Evolutionary conservation across 2,113 vertebrate species (phyloP), one percentile per base, ranked within the genome.

Genomic region (Lonchura striata): DNA sequence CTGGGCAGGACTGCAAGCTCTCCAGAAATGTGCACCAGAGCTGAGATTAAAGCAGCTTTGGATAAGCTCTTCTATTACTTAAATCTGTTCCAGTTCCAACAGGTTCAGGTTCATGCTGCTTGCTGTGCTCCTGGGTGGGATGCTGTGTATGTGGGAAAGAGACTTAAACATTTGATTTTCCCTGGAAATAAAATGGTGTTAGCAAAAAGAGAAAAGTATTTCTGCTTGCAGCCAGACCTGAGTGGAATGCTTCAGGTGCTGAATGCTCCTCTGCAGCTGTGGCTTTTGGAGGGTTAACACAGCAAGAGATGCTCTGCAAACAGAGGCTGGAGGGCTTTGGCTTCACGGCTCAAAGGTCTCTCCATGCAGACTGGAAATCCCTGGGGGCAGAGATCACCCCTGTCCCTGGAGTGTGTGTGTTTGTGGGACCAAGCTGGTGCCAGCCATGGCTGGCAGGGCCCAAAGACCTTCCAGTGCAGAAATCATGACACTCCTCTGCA

Each of bases 61-160:
- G 63, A 88, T 96, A 95, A 97, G 64, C 83, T 61, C 39, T 94
- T 88, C 92, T 83, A 20, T 77, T 88, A 37, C 54, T 86, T 83
- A 82, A 92, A 95, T 94, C 78, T 86, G 35, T 78, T 90, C 87
- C 50, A 75, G 66, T 83, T 88, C 35, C 76, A 91, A 13, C 81
- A 94, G 57, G 92, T 86, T 88, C 86, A 94, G 71, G 81, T 88
- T 90, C 50, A 5, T 33, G 42, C 71, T 65, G 83, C 50, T 87
- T 28, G 21, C 74, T 94, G 74, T 87, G 78, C 65, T 88, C 5
- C 74, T 84, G 4, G 0, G 31, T 57, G 56, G 59, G 37, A 28
- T 8, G 1, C 50, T 77, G 31, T 4, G 3, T 27, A 15, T 84
- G 63, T 30, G 39, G 49, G 50, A 74, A 83, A 44, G 57, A 72